Base-by-base conservation (phyloP, 2,113 vertebrate species). In the Malurus elegans region DNA sequence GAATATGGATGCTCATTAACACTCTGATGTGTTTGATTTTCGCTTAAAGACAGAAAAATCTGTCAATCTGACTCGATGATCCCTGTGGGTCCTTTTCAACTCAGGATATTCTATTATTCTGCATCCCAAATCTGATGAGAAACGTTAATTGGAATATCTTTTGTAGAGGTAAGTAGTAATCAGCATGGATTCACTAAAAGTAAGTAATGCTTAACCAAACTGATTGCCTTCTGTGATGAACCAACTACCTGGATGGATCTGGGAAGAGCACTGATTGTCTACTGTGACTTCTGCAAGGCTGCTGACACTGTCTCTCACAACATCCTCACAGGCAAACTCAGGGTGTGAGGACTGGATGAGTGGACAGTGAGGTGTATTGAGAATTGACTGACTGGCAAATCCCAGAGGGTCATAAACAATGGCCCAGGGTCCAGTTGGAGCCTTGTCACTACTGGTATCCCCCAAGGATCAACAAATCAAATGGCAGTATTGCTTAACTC, bases 1-100 rank as follows among this genome's bases (percentile, higher is more conserved):
- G 47, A 90, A 86, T 62, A 61, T 14, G 54, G 74, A 76, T 57
- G 58, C 62, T 95, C 87, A 94, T 90, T 92, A 95, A 82, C 70
- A 82, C 78, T 66, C 69, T 58, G 50, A 91, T 50, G 58, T 75
- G 50, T 93, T 85, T 91, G 45, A 90, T 75, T 92, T 93, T 48
- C 36, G 86, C 74, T 72, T 72, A 71, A 92, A 75, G 21, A 56
- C 0, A 1, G 29, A 94, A 32, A 82, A 90, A 69, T 65, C 42
- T 21, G 58, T 58, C 58, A 85, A 6, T 54, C 25, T 76, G 48
- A 48, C 26, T 83, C 1, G 8, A 42, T 48, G 25, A 70, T 56
- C 31, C 21, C 54, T 13, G 12, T 42, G 26, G 14, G 34, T 76
- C 9, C 9, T 69, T 76, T 83, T 69, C 40, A 70, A 28, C 21